These are phyloP conservation scores for Netta rufina DNA, from an alignment of 2,797 vertebrate genomes.

Conservation along the genomic window DNA sequence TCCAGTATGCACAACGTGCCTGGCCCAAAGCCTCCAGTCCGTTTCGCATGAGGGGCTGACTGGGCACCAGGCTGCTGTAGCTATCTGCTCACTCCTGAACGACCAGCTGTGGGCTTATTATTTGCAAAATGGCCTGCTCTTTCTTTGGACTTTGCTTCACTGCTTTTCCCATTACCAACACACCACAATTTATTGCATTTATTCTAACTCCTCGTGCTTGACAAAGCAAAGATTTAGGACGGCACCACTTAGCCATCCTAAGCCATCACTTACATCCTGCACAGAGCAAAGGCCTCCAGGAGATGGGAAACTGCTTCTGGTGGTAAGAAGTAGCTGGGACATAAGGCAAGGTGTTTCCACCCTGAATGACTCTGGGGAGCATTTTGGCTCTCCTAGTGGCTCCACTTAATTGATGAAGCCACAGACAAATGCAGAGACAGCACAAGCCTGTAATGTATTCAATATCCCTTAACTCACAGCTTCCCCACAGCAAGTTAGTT, in stretches of 20 bases:
- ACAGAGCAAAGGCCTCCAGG: background rate
- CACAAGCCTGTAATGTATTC: background rate
- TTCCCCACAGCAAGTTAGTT: background rate
- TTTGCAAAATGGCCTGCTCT: background rate
- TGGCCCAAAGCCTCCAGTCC: background rate
- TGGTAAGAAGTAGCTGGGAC: background rate
- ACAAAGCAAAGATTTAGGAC: constrained; percentile 32
- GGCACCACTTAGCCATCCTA: accelerated
- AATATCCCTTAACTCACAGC: background rate
- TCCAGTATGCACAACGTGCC: background rate
- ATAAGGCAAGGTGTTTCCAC: constrained; percentile 25
- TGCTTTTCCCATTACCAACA: background rate
- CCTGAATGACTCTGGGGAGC: background rate
- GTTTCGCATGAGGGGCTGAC: accelerated
- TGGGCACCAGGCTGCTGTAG: background rate
- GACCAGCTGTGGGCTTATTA: background rate
- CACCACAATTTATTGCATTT: background rate
- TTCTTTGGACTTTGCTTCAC: constrained; percentile 7
- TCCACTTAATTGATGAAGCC: constrained; percentile 33
- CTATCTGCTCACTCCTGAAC: background rate
- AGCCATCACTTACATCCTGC: background rate
- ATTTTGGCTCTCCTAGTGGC: background rate
- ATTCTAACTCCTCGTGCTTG: background rate
- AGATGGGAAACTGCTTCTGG: background rate
- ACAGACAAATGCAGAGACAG: background rate